Evolutionary conservation across 2,113 vertebrate genomes (phyloP), one percentile per base, ranked within the genome.

Genomic region (Gymnocephalus cernua): DNA sequence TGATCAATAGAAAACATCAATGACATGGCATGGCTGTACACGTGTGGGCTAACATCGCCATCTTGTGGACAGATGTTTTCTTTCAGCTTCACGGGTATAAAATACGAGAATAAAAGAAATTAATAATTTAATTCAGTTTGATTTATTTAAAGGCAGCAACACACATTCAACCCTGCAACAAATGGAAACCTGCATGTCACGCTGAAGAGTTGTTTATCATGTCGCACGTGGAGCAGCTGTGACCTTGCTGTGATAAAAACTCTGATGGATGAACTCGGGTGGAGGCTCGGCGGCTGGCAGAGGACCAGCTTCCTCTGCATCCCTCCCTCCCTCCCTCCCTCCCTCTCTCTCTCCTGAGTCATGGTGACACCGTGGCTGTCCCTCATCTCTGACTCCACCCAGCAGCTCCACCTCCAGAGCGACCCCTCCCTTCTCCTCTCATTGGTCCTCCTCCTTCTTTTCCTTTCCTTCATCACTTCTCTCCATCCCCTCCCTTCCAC

Each of bases 311-410:
- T 79, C 51, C 45, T 58, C 35, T 58, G 35, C 67, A 76, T 48
- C 72, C 63, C 8, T n/a, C 38, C 10, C 10, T 41, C 38, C n/a
- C n/a, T 48, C 72, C 63, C 8, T n/a, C 38, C 10, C 10, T 41
- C 38, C n/a, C 38, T 41, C 38, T 10, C 38, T 41, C 38, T 41
- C 38, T 41, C 38, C 38, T 41, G 38, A 41, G 38, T 41, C 38
- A 41, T 11, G 38, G 11, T 41, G 38, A 41, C 38, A 41, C 38
- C 11, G 38, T 41, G 10, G 38, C 38, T 41, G 10, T 41, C 38
- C 38, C 38, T 41, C 38, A 41, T 41, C 10, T 61, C 41, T 71
- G 74, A 56, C 74, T 66, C 87, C 86, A 1, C 86, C 81, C 66
- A 44, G n/a, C n/a, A 12, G 70, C 58, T 15, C 82, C 18, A 3